Evolutionary conservation across 2,888 invertebrate genomes (phyloP).

Genomic region (Bimastos eiseni): DNA sequence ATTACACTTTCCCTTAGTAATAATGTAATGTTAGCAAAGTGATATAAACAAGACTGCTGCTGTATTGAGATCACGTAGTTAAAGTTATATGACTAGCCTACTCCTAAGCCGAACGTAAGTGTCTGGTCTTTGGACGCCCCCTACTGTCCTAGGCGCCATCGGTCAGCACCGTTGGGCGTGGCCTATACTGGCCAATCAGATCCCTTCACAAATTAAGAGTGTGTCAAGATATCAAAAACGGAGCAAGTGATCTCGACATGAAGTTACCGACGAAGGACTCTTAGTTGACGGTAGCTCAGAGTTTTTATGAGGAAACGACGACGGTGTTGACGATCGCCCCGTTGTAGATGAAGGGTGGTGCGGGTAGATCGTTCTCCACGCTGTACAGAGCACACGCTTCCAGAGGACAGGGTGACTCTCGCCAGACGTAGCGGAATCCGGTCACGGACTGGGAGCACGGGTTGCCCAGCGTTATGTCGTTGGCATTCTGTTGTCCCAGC

Average conservation of each 20-base stretch:
- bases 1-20: background rate
- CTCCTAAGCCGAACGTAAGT: too few species aligned
- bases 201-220: too few species aligned
- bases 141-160: too few species aligned
- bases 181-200: too few species aligned
- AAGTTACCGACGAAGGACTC: too few species aligned
- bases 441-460: slow-evolving; percentile 31
- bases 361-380: slow-evolving; percentile 37
- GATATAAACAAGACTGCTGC: too few species aligned
- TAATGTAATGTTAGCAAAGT: too few species aligned
- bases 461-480: background rate
- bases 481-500: background rate
- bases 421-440: slow-evolving; percentile 41
- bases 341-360: slow-evolving; percentile 36
- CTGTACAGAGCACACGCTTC: slow-evolving; percentile 38
- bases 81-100: too few species aligned
- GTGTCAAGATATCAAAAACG: background rate
- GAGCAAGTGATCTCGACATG: background rate
- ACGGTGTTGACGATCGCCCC: background rate
- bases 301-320: background rate
- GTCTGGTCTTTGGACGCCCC: too few species aligned
- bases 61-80: too few species aligned
- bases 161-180: too few species aligned
- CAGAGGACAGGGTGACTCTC: slow-evolving; percentile 35
- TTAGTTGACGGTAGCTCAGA: background rate